These are phyloP conservation scores for Epinephelus coioides DNA, from an alignment of 2,797 vertebrate genomes.

Conservation along the genomic window DNA sequence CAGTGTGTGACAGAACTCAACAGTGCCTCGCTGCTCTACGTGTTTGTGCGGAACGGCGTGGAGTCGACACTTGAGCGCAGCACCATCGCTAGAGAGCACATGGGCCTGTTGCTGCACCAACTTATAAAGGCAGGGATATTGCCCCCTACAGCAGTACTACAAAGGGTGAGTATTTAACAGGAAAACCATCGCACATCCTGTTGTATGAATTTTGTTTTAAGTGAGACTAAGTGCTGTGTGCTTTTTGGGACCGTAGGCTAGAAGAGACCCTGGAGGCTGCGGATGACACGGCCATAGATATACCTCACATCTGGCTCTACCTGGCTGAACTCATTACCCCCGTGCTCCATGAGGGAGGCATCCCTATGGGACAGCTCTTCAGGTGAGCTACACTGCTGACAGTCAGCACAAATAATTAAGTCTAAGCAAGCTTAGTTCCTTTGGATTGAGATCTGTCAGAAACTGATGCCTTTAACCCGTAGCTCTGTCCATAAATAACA, in stretches of 20 bases:
- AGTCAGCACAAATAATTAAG: background rate
- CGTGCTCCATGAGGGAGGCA: slow-evolving; percentile 93
- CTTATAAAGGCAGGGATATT: slow-evolving; percentile 89
- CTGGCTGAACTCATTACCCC: slow-evolving; percentile 94
- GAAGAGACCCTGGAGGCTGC: slow-evolving; percentile 93
- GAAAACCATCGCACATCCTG: background rate
- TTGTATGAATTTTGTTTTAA: background rate
- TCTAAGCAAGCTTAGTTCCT: background rate
- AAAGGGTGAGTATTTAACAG: slow-evolving; percentile 88
- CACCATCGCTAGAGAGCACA: slow-evolving; percentile 92
- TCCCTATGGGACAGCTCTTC: slow-evolving; percentile 95
- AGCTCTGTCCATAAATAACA: background rate
- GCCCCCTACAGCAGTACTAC: slow-evolving; percentile 92
- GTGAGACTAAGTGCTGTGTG: background rate
- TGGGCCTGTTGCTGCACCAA: slow-evolving; percentile 92
- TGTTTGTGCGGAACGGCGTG: slow-evolving; percentile 93
- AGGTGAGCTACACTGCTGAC: slow-evolving; percentile 82
- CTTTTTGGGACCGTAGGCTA: slow-evolving; percentile 81
- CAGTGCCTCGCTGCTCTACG: slow-evolving; percentile 89
- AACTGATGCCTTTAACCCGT: background rate
- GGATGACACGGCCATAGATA: slow-evolving; percentile 98
- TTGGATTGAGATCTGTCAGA: background rate
- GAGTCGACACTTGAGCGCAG: slow-evolving; percentile 97
- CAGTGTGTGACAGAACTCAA: slow-evolving; percentile 95
- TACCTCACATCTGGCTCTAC: slow-evolving; percentile 99